These are phyloP conservation scores for Girardia tigrina DNA, from an alignment of 2,888 invertebrate species.

Conservation along the genomic window DNA sequence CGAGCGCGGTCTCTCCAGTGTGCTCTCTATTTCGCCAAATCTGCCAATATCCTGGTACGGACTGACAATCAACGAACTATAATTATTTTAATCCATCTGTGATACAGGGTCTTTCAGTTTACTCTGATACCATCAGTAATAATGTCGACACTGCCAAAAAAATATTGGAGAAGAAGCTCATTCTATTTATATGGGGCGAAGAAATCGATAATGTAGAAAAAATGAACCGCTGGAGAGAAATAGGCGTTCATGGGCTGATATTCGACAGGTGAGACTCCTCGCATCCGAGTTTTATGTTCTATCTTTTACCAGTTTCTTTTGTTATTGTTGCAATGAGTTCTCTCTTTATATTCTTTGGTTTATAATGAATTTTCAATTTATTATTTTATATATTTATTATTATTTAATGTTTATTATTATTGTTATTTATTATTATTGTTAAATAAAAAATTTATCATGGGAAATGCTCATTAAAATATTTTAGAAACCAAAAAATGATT, in stretches of 20 bases:
- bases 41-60: not conserved
- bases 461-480: too few relatives aligned
- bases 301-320: too few relatives aligned
- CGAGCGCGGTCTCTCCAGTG: not conserved
- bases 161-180: not conserved
- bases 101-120: not conserved
- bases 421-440: too few relatives aligned
- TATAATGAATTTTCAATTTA: too few relatives aligned
- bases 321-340: too few relatives aligned
- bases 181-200: conserved; percentile 20
- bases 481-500: too few relatives aligned
- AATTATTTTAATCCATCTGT: not conserved
- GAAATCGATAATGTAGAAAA: not conserved
- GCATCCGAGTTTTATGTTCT: too few relatives aligned
- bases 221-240: not conserved
- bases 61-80: not conserved
- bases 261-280: conserved; percentile 7
- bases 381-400: too few relatives aligned
- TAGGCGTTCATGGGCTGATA: conserved; percentile 15
- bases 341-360: too few relatives aligned
- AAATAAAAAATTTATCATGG: too few relatives aligned
- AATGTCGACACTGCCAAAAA: not conserved
- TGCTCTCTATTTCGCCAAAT: not conserved
- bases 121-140: not conserved
- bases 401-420: too few relatives aligned